Evolutionary conservation across 2,797 vertebrate species (phyloP).

Genomic region (Lagodon rhomboides): DNA sequence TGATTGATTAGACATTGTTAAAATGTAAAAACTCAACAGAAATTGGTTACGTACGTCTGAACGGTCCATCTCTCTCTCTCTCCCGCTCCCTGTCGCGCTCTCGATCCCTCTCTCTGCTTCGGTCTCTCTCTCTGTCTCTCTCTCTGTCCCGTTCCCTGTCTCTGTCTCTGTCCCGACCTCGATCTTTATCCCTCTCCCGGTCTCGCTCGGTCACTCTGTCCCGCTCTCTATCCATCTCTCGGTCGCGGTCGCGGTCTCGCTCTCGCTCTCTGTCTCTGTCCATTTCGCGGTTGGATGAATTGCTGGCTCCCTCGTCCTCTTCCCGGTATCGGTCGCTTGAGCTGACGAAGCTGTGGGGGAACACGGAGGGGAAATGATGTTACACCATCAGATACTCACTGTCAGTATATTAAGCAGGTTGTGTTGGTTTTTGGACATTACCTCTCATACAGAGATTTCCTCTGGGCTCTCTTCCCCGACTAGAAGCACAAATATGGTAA

Average conservation of each 20-base stretch:
- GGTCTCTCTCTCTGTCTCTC: conserved; percentile 28
- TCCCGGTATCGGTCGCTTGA: conserved; percentile 89
- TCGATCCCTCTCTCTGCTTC: conserved; percentile 45
- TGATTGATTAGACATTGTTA: background rate
- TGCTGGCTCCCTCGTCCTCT: conserved; percentile 74
- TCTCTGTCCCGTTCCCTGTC: conserved; percentile 67
- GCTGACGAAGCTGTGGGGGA: conserved; percentile 88
- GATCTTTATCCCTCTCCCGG: conserved; percentile 70
- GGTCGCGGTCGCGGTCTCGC: background rate
- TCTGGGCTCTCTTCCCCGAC: conserved; percentile 89
- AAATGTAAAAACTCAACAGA: background rate
- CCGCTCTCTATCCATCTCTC: conserved; percentile 1
- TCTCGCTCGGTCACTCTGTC: conserved; percentile 48
- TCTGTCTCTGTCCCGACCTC: conserved; percentile 73
- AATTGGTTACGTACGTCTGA: conserved; percentile 80
- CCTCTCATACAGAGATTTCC: conserved; percentile 94
- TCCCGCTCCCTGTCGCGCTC: conserved; percentile 42
- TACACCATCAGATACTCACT: background rate
- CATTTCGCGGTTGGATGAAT: conserved; percentile 63
- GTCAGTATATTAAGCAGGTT: background rate
- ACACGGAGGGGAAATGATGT: conserved; percentile 23
- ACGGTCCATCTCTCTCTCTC: conserved; percentile 74
- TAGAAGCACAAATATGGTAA: conserved; percentile 61
- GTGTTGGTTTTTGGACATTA: conserved; percentile 68
- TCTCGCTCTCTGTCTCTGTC: conserved; percentile 72